Evolutionary conservation across 2,113 vertebrate genomes (phyloP).

Genomic region (Hippocampus comes): DNA sequence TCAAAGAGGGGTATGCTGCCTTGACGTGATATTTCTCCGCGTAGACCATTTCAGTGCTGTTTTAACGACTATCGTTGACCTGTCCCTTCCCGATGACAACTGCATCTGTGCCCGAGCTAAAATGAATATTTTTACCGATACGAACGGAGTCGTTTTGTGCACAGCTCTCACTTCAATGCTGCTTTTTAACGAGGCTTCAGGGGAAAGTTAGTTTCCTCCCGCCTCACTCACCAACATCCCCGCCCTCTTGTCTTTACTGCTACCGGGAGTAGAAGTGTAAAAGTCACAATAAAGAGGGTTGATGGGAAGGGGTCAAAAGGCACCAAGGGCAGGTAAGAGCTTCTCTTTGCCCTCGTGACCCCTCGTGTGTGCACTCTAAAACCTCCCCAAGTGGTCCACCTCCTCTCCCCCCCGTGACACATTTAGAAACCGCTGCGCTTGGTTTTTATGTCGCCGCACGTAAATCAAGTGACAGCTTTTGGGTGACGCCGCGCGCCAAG

Average conservation of each 20-base stretch:
- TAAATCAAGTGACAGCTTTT: background rate
- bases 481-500: constrained; percentile 3
- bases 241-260: constrained; percentile 71
- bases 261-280: constrained; percentile 81
- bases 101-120: background rate
- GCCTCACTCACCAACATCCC: constrained; percentile 41
- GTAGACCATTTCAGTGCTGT: background rate
- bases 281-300: constrained; percentile 85
- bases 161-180: constrained; percentile 17
- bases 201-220: constrained; percentile 25
- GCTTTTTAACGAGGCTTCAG: constrained; percentile 25
- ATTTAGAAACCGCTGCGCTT: constrained; percentile 48
- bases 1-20: constrained; percentile 93
- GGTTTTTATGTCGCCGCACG: constrained; percentile 41
- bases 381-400: constrained; percentile 24
- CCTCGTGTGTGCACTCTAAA: constrained; percentile 53
- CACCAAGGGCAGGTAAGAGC: constrained; percentile 79
- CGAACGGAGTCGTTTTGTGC: background rate
- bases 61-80: background rate
- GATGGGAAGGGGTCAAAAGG: constrained; percentile 81
- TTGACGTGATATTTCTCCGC: background rate
- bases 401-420: constrained; percentile 30
- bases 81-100: background rate
- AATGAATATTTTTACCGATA: constrained; percentile 7
- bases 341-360: constrained; percentile 56